Base-by-base conservation (phyloP, 2,888 invertebrate species). In the Callyntrura sp. region DNA sequence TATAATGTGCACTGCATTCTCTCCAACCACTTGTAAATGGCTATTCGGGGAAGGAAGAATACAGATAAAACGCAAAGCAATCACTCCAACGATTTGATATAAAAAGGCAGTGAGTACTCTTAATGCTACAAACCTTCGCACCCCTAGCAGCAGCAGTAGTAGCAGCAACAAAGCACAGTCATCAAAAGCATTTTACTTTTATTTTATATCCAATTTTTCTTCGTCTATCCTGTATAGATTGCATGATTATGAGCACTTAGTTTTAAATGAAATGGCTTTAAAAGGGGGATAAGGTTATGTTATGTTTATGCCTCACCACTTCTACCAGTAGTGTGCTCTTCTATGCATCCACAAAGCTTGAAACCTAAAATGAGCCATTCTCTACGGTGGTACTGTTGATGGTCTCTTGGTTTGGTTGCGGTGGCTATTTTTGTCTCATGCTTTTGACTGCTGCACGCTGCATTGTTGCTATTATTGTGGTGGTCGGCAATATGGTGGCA, bases 221-320 rank as follows among this genome's bases (percentile, higher is more conserved):
- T 45, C 51, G 23, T 11, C 84, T 73, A 82, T 57, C 45, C 62
- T 73, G 20, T 45, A 76, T 51, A 83, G 83, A 85, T 90, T 90
- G 90, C 90, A 90, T 90, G 90, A 90, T 90, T 90, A 85, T 85
- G 81, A 81, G 90, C 85, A 85, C 85, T 90, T 85, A 90, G 60
- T 85, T 84, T 84, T 81, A 90, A 90, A 85, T 85, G 81, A 85
- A 85, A 90, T 85, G 85, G 78, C 23, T 84, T 83, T 65, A 84
- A 76, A 65, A 78, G 55, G 65, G 35, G 89, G 79, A 89, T 85
- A 76, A 83, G 45, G 28, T 51, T 83, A 88, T 78, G 88, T 60
- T 85, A 73, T 45, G 85, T 85, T 65, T 78, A 76, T 85, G 85
- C 35, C 78, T 28, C 78, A 55, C 45, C 17, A 28, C 45, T 73